phyloP scores from a whole-genome alignment of 1,140 invertebrate genomes.

The Drosophila orosa region DNA sequence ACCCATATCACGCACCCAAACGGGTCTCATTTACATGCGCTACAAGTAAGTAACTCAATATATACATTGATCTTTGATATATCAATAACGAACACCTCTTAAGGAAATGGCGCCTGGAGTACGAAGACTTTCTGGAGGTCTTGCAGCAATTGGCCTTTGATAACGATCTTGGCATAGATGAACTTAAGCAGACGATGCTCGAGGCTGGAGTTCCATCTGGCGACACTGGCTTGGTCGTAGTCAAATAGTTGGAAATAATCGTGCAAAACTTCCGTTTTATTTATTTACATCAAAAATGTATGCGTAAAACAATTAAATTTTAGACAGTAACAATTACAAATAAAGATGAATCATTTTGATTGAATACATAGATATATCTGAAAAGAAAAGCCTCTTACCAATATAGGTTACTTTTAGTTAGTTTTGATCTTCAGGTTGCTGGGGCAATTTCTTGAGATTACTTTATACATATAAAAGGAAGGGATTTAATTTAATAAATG shows the following conservation, averaged over 20 bases:
- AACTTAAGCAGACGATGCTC: slow-evolving; percentile 60
- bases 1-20: slow-evolving; percentile 68
- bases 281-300: slow-evolving; percentile 33
- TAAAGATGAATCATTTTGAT: slow-evolving; percentile 20
- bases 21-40: slow-evolving; percentile 76
- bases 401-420: slow-evolving; percentile 7
- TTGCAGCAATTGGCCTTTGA: slow-evolving; percentile 51
- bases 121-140: slow-evolving; percentile 74
- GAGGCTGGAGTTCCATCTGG: slow-evolving; percentile 60
- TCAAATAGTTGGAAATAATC: slow-evolving; percentile 58
- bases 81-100: not conserved
- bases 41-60: slow-evolving; percentile 58
- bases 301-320: slow-evolving; percentile 36
- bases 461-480: slow-evolving; percentile 4
- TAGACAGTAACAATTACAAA: slow-evolving; percentile 56
- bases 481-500: not conserved
- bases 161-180: slow-evolving; percentile 45
- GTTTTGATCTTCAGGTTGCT: not conserved
- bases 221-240: slow-evolving; percentile 47
- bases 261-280: slow-evolving; percentile 34
- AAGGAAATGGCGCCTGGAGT: slow-evolving; percentile 81
- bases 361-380: slow-evolving; percentile 5
- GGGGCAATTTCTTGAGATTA: not conserved
- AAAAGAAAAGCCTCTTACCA: slow-evolving; percentile 37
- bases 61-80: too few species aligned